Conservation (phyloP, 2,113 vertebrate genomes). For the Rostratula benghalensis region DNA sequence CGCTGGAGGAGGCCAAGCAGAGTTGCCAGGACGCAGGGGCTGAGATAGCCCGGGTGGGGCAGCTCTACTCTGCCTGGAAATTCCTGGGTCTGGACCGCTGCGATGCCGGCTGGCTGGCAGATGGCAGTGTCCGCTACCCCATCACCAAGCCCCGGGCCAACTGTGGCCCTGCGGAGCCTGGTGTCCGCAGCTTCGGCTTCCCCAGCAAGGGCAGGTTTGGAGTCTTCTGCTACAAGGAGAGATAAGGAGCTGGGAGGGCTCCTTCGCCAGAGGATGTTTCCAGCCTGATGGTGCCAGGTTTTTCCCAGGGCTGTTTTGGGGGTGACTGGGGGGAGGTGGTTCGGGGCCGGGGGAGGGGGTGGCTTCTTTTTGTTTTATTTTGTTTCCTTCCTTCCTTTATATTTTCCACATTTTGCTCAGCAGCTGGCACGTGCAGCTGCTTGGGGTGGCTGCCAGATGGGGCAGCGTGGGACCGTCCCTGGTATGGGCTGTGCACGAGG, state of each 20-base stretch:
- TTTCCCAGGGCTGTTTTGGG: slow-evolving; percentile 17
- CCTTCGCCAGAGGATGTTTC: background rate
- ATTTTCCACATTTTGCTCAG: background rate
- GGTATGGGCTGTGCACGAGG: background rate
- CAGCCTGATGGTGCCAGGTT: background rate
- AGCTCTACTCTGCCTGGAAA: slow-evolving; percentile 89
- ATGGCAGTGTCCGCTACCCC: slow-evolving; percentile 89
- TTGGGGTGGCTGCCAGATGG: background rate
- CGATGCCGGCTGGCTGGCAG: slow-evolving; percentile 89
- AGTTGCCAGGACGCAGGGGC: slow-evolving; percentile 79
- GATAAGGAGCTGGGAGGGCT: slow-evolving; percentile 4
- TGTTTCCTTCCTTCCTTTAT: slow-evolving; percentile 28
- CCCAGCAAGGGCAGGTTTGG: slow-evolving; percentile 76
- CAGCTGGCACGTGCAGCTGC: background rate
- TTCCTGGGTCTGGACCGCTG: slow-evolving; percentile 86
- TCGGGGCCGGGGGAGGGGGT: no score
- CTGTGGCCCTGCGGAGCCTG: slow-evolving; percentile 82
- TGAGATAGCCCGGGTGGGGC: slow-evolving; percentile 86
- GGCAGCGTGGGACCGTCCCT: background rate
- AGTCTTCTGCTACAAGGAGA: slow-evolving; percentile 85
- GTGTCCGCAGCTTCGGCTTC: slow-evolving; percentile 88
- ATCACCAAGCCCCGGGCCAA: slow-evolving; percentile 78
- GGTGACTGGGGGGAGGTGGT: background rate
- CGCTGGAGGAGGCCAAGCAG: slow-evolving; percentile 81
- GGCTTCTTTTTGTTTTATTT: slow-evolving; percentile 25